Evolutionary conservation across 2,797 vertebrate species (phyloP).

Genomic region (Neopelma chrysocephalum): DNA sequence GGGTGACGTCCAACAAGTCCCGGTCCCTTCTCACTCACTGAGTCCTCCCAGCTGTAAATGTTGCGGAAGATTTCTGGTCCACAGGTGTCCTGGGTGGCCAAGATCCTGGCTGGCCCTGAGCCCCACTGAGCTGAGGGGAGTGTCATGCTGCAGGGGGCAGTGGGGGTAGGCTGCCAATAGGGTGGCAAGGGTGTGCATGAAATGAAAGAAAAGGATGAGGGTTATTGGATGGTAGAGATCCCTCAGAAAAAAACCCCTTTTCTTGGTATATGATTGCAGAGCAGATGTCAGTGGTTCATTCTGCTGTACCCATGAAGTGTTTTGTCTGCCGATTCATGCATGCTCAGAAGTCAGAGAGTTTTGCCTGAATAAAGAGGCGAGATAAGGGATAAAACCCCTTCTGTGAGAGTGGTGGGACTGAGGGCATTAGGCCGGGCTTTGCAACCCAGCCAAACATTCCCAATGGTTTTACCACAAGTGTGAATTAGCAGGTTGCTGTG

Average conservation of each 20-base stretch:
- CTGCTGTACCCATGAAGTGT: accelerated
- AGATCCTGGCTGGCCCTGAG: accelerated
- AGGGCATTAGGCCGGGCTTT: neutral
- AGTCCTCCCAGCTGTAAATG: neutral
- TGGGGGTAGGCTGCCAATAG: neutral
- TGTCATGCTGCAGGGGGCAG: accelerated
- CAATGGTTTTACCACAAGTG: neutral
- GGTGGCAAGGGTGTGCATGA: accelerated
- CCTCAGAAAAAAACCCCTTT: neutral
- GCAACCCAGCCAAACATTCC: neutral
- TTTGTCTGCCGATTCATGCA: neutral
- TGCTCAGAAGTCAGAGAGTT: neutral
- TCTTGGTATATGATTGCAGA: neutral
- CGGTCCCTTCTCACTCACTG: neutral
- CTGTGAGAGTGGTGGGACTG: neutral
- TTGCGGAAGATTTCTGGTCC: neutral
- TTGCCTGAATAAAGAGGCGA: neutral
- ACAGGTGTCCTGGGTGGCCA: neutral
- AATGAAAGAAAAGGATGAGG: accelerated
- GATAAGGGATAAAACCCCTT: neutral
- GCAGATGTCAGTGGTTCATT: neutral
- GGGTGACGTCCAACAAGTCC: neutral
- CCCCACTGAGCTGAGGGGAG: accelerated
- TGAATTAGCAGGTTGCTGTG: neutral
- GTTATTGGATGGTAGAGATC: neutral